Evolutionary conservation across 53 echinoderm and acorn worm species (phyloP).

Genomic region (Antedon mediterranea): DNA sequence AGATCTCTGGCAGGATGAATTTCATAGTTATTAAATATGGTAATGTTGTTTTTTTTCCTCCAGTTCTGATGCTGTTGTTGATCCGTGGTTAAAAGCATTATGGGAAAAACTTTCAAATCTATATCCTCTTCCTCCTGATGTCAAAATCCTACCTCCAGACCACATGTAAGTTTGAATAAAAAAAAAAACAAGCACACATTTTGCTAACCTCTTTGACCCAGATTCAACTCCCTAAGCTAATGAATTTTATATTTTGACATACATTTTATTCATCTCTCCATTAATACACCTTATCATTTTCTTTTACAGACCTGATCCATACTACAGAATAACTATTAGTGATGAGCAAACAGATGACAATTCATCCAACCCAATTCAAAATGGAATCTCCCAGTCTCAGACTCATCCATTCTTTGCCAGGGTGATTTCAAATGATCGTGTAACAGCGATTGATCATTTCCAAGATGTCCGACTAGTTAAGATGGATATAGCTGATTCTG

Average conservation of each 20-base stretch:
- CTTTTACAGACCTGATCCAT: not conserved
- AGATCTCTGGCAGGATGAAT: no score
- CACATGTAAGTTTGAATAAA: conserved; percentile 64
- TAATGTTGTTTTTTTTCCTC: not conserved
- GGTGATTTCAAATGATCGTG: conserved; percentile 63
- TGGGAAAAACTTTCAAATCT: conserved; percentile 44
- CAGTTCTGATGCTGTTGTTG: conserved; percentile 83
- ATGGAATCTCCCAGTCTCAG: not conserved
- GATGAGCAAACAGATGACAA: not conserved
- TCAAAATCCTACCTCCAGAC: conserved; percentile 45
- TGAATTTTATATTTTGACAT: no score
- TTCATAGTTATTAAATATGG: not conserved
- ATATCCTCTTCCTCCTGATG: conserved; percentile 55
- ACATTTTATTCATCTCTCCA: no score
- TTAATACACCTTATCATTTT: no score
- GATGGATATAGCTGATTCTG: conserved; percentile 48
- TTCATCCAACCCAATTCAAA: not conserved
- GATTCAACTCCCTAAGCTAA: no score
- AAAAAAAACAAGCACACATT: no score
- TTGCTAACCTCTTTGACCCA: no score
- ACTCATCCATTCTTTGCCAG: conserved; percentile 58
- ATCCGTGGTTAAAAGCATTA: conserved; percentile 65
- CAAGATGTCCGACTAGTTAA: conserved; percentile 86
- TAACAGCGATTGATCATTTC: conserved; percentile 70
- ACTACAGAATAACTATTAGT: not conserved